phyloP scores from a whole-genome alignment of 2,888 invertebrate species.

The Pachymerium ferrugineum region DNA sequence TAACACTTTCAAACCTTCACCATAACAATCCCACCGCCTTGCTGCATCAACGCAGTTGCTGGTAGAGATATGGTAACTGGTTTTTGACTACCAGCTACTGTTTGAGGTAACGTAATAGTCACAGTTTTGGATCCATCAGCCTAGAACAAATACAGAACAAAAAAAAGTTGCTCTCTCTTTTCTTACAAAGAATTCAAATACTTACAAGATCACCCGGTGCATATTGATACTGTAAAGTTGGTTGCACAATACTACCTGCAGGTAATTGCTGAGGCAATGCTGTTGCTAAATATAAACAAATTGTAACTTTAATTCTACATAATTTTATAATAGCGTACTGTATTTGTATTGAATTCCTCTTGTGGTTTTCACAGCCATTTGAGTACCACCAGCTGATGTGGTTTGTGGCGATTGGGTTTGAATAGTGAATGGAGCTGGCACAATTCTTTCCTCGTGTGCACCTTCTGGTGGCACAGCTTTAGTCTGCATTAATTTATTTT shows the following conservation, averaged over 20 bases:
- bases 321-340: neutral
- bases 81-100: constrained; percentile 31
- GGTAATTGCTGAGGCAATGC: constrained; percentile 34
- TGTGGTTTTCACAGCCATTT: neutral
- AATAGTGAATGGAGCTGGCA: constrained; percentile 16
- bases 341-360: constrained; percentile 1
- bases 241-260: constrained; percentile 37
- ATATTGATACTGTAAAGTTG: constrained; percentile 37
- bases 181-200: too few species aligned
- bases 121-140: constrained; percentile 38
- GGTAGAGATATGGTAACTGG: constrained; percentile 36
- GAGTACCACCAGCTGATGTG: neutral
- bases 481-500: constrained; percentile 76
- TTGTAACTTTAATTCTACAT: too few species aligned
- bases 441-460: constrained; percentile 25
- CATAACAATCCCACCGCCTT: constrained; percentile 36
- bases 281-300: neutral
- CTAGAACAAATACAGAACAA: constrained; percentile 33
- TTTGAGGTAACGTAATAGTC: constrained; percentile 37
- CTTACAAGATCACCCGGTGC: constrained; percentile 35
- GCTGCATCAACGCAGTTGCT: constrained; percentile 35
- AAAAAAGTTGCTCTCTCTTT: neutral
- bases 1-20: constrained; percentile 15
- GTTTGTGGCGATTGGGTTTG: constrained; percentile 26
- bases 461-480: constrained; percentile 62